A percentile compares a stretch with the other conserved stretches of the same genome.
These are phyloP conservation scores for Brassicogethes aeneus DNA, from an alignment of 2,888 invertebrate genomes.

Conservation along the genomic window DNA sequence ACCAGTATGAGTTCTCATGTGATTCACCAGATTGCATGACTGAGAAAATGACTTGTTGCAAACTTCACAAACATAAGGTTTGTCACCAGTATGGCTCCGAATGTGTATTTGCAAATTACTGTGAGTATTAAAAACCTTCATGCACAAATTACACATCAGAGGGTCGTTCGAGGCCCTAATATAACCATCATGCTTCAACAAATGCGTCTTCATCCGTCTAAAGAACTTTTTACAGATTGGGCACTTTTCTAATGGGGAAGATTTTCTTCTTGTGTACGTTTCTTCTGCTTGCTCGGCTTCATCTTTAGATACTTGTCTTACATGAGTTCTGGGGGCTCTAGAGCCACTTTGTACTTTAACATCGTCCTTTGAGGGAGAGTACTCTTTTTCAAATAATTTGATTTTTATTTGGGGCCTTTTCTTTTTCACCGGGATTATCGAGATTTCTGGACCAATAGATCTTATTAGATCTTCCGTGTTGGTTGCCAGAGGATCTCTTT, in stretches of 20 bases:
- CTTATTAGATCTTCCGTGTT: slow-evolving; percentile 15
- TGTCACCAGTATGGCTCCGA: slow-evolving; percentile 37
- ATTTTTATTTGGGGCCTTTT: slow-evolving; percentile 25
- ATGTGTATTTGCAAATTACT: slow-evolving; percentile 38
- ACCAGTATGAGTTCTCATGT: slow-evolving; percentile 38
- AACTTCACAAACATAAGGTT: slow-evolving; percentile 35
- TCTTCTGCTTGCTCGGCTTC: slow-evolving; percentile 28
- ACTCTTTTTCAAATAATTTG: slow-evolving; percentile 21
- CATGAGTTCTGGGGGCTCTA: slow-evolving; percentile 24
- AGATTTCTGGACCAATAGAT: slow-evolving; percentile 24
- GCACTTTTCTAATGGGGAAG: slow-evolving; percentile 37
- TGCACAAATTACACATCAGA: slow-evolving; percentile 26
- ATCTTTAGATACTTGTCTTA: slow-evolving; percentile 30
- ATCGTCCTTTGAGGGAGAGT: slow-evolving; percentile 19
- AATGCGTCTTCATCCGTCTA: slow-evolving; percentile 41
- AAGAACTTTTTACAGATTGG: slow-evolving; percentile 39
- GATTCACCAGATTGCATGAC: slow-evolving; percentile 39
- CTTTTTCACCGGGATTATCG: slow-evolving; percentile 26
- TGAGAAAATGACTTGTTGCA: slow-evolving; percentile 38
- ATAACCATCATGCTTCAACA: slow-evolving; percentile 36
- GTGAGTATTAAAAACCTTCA: slow-evolving; percentile 32
- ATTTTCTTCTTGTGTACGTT: slow-evolving; percentile 32
- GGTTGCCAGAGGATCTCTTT: slow-evolving; percentile 6
- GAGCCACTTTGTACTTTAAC: slow-evolving; percentile 12
- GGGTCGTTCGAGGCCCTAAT: slow-evolving; percentile 26